A percentile compares a stretch with the other conserved stretches of the same genome.
phyloP scores from a whole-genome alignment of 2,888 invertebrate species.

The Dynastes maya region DNA sequence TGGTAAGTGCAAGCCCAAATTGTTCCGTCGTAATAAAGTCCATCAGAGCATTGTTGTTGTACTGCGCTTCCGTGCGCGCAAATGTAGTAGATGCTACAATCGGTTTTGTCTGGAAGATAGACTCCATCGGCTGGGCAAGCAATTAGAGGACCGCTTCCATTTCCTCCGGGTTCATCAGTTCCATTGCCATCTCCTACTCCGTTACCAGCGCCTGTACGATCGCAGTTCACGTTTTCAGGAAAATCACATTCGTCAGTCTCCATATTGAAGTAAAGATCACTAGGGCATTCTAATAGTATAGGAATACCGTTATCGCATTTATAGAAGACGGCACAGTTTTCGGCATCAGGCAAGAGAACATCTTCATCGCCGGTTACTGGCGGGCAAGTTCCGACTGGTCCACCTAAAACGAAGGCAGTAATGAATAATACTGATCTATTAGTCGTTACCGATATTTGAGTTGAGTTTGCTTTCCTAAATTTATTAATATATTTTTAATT shows the following conservation, averaged over 20 bases:
- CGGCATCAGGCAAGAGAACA: slow-evolving; percentile 30
- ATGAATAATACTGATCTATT: too few species aligned
- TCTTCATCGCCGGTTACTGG: neutral
- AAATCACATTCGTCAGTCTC: slow-evolving; percentile 47
- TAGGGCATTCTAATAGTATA: slow-evolving; percentile 31
- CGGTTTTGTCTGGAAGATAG: slow-evolving; percentile 38
- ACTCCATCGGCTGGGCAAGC: neutral
- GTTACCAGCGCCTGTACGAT: slow-evolving; percentile 15
- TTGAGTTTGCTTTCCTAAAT: too few species aligned
- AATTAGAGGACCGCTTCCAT: slow-evolving; percentile 2
- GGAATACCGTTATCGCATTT: slow-evolving; percentile 34
- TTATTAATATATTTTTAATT: too few species aligned
- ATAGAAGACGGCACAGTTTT: slow-evolving; percentile 37
- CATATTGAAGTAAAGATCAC: slow-evolving; percentile 48
- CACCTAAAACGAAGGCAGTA: neutral
- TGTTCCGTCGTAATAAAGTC: slow-evolving; percentile 38
- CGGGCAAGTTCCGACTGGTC: neutral
- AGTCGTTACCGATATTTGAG: too few species aligned
- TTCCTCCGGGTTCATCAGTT: neutral
- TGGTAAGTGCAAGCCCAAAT: slow-evolving; percentile 32
- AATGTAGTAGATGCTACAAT: slow-evolving; percentile 31
- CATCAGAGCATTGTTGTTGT: slow-evolving; percentile 26
- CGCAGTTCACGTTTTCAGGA: slow-evolving; percentile 47
- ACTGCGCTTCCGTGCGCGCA: slow-evolving; percentile 15
- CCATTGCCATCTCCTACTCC: neutral